Base-by-base conservation (phyloP, 2,797 vertebrate genomes). In the Enteromius trimaculatus region DNA sequence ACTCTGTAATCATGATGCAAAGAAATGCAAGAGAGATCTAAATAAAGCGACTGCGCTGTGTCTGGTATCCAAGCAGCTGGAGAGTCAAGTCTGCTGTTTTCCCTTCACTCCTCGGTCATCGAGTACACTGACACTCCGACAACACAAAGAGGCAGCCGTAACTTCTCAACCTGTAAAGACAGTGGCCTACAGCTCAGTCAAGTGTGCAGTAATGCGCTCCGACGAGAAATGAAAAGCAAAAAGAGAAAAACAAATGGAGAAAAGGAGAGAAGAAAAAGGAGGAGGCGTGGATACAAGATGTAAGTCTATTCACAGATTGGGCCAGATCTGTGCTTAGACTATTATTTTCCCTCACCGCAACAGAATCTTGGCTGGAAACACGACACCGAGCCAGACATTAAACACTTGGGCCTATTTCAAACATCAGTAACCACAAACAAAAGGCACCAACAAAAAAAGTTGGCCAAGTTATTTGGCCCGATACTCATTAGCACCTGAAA, bases 121-220 rank as follows among this genome's bases (percentile, higher is more conserved):
- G 64, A 4, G 34, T 62, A 49, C 75, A 77, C 58, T 26, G 34
- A 78, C 72, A 76, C 23, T 58, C 55, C 13, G 64, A 76, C 49
- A 47, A 47, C 23, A 37, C 31, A 51, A 55, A 26, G 37, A 79
- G 76, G 29, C 77, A 37, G 75, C 81, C 55, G 64, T 58, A 82
- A 69, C 58, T 81, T 87, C 62, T 71, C 74, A 64, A 82, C 81
- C 84, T 77, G 76, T 31, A 29, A 77, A 80, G 49, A 68, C 80
- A 82, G 69, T 79, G 81, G 51, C 26, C 37, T 53, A 78, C 74
- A 78, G 84, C 78, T 77, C 79, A 85, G 79, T 88, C 64, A 55
- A 88, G 88, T 86, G 89, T 89, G 88, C 81, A 85, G 85, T 84
- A 80, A 85, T 78, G 85, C 34, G 65, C 77, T 49, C 49, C 26